Evolutionary conservation across 2,113 vertebrate species (phyloP).

Genomic region (Engraulis encrasicolus): DNA sequence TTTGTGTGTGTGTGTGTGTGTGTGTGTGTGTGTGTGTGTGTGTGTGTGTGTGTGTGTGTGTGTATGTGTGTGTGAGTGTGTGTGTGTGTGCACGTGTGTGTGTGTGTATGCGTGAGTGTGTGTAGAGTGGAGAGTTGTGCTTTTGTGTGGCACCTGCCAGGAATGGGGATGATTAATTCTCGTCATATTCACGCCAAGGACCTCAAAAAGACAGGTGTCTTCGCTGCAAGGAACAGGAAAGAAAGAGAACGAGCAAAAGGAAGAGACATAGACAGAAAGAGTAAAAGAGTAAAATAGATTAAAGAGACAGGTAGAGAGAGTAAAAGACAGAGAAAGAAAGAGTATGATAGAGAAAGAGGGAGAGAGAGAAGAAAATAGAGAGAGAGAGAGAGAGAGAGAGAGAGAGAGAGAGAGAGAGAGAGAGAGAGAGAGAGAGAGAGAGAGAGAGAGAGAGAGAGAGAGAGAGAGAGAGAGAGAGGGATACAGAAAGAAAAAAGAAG

Average conservation of each 20-base stretch:
- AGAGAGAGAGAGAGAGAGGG: conserved; percentile 36
- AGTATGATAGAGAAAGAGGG: too few relatives aligned
- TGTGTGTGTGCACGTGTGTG: background rate
- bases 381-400: background rate
- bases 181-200: conserved; percentile 59
- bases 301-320: conserved; percentile 29
- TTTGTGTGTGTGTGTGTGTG: background rate
- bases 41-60: background rate
- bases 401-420: conserved; percentile 7
- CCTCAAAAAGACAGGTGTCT: conserved; percentile 10
- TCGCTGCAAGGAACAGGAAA: conserved; percentile 2
- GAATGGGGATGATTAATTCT: conserved; percentile 61
- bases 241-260: conserved; percentile 35
- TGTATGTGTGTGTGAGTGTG: background rate
- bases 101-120: background rate
- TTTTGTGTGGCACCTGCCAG: conserved; percentile 47
- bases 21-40: background rate
- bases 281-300: too few relatives aligned
- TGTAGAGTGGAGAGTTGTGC: conserved; percentile 35
- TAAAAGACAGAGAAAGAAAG: background rate
- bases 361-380: conserved; percentile 40
- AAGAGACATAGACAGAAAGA: background rate
- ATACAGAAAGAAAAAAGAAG: background rate
- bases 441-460: conserved; percentile 8
- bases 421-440: conserved; percentile 25